phyloP scores from a whole-genome alignment of 1,140 invertebrate species.

The Zelostemma sp. region DNA sequence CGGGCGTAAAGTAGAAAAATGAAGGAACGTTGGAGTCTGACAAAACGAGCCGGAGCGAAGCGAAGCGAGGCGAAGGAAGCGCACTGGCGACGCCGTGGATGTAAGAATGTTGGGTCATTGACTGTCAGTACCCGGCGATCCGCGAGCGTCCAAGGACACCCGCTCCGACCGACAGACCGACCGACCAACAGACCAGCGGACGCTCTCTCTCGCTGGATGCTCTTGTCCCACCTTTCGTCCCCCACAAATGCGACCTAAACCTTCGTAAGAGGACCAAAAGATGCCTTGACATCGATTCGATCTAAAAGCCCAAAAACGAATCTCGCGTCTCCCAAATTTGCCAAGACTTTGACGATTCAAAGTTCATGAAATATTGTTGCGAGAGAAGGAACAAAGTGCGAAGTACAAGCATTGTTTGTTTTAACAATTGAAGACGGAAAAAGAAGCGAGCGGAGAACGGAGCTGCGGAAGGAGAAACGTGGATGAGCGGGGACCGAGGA shows the following conservation, averaged over 20 bases:
- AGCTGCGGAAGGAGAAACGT: background rate
- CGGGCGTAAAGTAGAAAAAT: conserved; percentile 11
- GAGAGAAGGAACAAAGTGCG: background rate
- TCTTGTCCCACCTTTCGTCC: background rate
- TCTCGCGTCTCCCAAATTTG: no score
- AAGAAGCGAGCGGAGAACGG: background rate
- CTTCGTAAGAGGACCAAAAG: conserved; percentile 9
- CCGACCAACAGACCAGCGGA: conserved; percentile 28
- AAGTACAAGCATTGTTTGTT: conserved; percentile 7
- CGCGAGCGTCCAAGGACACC: conserved; percentile 67
- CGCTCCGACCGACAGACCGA: conserved; percentile 43
- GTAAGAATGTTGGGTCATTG: conserved; percentile 64
- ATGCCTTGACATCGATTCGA: background rate
- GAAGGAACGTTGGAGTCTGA: conserved; percentile 21
- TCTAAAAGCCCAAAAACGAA: background rate
- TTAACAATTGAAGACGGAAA: conserved; percentile 2
- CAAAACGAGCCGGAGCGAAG: conserved; percentile 51
- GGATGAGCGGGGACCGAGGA: background rate
- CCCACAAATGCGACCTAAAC: conserved; percentile 17
- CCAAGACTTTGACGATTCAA: no score
- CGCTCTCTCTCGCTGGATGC: conserved; percentile 2
- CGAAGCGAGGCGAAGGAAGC: conserved; percentile 50
- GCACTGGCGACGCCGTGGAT: conserved; percentile 35
- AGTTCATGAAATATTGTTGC: no score
- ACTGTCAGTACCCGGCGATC: conserved; percentile 65